Evolutionary conservation across 2,797 vertebrate genomes (phyloP), one percentile per base, ranked within the genome.

Genomic region (Sparidentex hasta): DNA sequence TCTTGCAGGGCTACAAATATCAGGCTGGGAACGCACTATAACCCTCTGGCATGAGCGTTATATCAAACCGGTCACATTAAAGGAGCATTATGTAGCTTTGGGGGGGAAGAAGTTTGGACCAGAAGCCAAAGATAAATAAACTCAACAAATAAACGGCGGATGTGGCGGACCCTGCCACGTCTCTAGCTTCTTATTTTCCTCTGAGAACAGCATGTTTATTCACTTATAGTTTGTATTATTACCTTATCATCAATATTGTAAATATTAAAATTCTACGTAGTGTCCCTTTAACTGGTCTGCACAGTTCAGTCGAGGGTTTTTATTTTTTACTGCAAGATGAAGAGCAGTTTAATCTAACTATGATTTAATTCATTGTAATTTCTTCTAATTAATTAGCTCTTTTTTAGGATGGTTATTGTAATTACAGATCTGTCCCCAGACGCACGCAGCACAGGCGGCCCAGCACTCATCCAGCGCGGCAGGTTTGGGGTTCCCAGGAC

Each of bases 31-130:
- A 75, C 65, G 54, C 9, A 56, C 52, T 50, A 11, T 55, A 71
- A 80, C 74, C 65, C 70, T 80, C 27, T 74, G 47, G 51, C 27
- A 69, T 5, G 27, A 84, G 65, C 50, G 5, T 63, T 76, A 71
- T 8, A 81, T 78, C 21, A 50, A 56, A 67, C 29, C 41, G 59
- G 63, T 68, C 75, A 70, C 48, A 70, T 43, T 38, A 83, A 71
- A 71, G 33, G 7, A 0, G 7, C 33, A 33, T 8, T 33, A 33
- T 8, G 33, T 33, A 1, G 5, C 8, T 33, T 33, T 33, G 33
- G 33, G 29, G 29, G 27, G 27, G 27, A 33, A 33, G 33, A 33
- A 7, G 33, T 33, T 33, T 33, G 7, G 33, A 33, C 33, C 33
- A 33, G 33, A 33, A 8, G 33, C 8, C 7, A 33, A 33, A 33